Percentiles rank a stretch among this genome's conserved stretches.
phyloP scores from a whole-genome alignment of 1,140 invertebrate species.

The Bombus waltoni region DNA sequence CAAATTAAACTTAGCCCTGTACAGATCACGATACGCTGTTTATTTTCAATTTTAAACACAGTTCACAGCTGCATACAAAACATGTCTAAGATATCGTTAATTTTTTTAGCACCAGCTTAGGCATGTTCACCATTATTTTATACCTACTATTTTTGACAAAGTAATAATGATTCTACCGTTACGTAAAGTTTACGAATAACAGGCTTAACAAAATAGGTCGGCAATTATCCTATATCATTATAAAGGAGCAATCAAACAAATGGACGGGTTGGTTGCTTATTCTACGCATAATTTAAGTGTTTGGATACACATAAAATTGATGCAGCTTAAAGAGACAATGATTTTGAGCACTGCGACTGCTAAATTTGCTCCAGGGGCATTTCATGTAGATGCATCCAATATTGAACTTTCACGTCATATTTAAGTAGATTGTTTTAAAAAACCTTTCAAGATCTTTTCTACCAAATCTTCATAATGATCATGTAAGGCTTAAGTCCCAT shows the following conservation, averaged over 20 bases:
- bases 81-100: slow-evolving; percentile 44
- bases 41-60: slow-evolving; percentile 20
- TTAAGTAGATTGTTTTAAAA: slow-evolving; percentile 18
- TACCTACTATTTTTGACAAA: slow-evolving; percentile 46
- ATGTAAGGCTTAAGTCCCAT: slow-evolving; percentile 34
- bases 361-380: slow-evolving; percentile 28
- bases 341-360: slow-evolving; percentile 48
- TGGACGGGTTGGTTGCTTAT: slow-evolving; percentile 64
- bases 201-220: slow-evolving; percentile 50
- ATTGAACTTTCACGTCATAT: neutral
- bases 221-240: slow-evolving; percentile 29
- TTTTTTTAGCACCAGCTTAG: slow-evolving; percentile 61
- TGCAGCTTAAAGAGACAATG: slow-evolving; percentile 34
- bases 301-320: slow-evolving; percentile 31
- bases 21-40: slow-evolving; percentile 18
- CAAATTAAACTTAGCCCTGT: slow-evolving; percentile 21
- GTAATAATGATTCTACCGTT: slow-evolving; percentile 37
- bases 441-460: neutral
- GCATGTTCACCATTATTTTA: slow-evolving; percentile 32
- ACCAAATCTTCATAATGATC: slow-evolving; percentile 5
- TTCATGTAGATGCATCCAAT: slow-evolving; percentile 2
- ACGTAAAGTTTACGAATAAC: slow-evolving; percentile 23
- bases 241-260: slow-evolving; percentile 56
- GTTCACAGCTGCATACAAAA: slow-evolving; percentile 29
- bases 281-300: slow-evolving; percentile 48